Conservation (phyloP, 2,797 vertebrate species). For the Sebastes matsubarae region DNA sequence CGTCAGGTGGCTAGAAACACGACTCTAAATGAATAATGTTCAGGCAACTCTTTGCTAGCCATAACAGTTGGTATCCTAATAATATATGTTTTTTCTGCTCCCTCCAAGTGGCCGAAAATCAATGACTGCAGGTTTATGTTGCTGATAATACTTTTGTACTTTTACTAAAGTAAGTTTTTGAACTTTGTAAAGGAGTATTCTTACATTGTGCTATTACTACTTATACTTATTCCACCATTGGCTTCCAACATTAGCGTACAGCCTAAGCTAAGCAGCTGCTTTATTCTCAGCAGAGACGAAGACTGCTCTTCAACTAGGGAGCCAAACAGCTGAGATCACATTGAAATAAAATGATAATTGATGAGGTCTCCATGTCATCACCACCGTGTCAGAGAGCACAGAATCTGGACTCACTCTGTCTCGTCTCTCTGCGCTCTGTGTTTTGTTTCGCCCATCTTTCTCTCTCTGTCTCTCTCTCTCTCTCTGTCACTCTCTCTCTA, state of each 20-base stretch:
- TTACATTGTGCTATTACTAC: neutral
- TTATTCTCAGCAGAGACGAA: neutral
- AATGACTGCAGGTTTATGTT: neutral
- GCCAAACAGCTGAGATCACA: constrained; percentile 35
- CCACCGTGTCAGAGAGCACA: constrained; percentile 15
- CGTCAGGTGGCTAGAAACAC: neutral
- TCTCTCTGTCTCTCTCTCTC: constrained; percentile 9
- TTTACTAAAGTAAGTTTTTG: neutral
- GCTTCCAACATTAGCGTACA: neutral
- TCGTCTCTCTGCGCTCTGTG: constrained; percentile 27
- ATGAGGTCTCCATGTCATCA: constrained; percentile 46
- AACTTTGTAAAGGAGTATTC: neutral
- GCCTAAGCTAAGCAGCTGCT: neutral
- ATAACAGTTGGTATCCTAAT: neutral
- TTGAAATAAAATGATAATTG: constrained; percentile 41
- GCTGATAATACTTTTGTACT: neutral
- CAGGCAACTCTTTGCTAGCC: neutral
- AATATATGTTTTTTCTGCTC: neutral
- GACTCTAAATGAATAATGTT: too few species aligned
- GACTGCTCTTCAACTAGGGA: neutral
- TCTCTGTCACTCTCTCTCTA: constrained; percentile 1
- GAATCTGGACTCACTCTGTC: constrained; percentile 43
- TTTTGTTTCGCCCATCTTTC: constrained; percentile 2
- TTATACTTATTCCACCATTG: too few species aligned
- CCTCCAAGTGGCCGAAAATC: neutral